Evolutionary conservation across 2,888 invertebrate genomes (phyloP), one percentile per base, ranked within the genome.

Genomic region (Caenorhabditis imperialis): DNA sequence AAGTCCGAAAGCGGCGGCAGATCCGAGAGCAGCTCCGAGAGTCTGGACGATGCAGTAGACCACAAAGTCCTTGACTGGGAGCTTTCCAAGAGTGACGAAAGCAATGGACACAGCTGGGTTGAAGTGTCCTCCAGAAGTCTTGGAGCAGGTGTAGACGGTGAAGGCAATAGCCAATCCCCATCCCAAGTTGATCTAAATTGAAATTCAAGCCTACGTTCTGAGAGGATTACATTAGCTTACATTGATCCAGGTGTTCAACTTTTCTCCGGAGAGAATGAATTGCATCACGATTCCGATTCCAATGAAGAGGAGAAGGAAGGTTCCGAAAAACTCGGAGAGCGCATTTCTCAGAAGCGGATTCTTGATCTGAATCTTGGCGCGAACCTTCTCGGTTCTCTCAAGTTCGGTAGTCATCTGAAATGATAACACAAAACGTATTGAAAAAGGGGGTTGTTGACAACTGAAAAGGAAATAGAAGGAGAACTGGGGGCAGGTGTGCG

Each of bases 251-350:
- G 83, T 80, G 81, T 85, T 84, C 38, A 86, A 55, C 53, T 79
- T 83, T 62, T 81, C 84, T 8, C 75, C 53, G 18, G 82, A 77
- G 8, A 86, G 78, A 40, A 85, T 78, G 75, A 83, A 81, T 48
- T 86, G 86, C 74, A 78, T 81, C 20, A 81, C 81, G 45, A 84
- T 79, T 40, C 80, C 80, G 27, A 82, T 73, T n/a, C 84, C 86
- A 48, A 85, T 78, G 58, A 86, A 83, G 72, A 84, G 65, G 8
- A 84, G 75, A n/a, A 84, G 33, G 55, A 78, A 77, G 4, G 84
- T 85, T 69, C 80, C 85, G 51, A 83, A 79, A 61, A 85, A 83
- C 51, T 85, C 85, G 30, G 85, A 82, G 48, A 84, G 77, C 37
- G 84, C 65, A 77, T 84, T 84, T 33, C 81, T 61, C 37, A 77